A percentile compares a stretch with the other conserved stretches of the same genome.
Conservation (phyloP, 2,113 vertebrate genomes). For the Ophiodon elongatus region DNA sequence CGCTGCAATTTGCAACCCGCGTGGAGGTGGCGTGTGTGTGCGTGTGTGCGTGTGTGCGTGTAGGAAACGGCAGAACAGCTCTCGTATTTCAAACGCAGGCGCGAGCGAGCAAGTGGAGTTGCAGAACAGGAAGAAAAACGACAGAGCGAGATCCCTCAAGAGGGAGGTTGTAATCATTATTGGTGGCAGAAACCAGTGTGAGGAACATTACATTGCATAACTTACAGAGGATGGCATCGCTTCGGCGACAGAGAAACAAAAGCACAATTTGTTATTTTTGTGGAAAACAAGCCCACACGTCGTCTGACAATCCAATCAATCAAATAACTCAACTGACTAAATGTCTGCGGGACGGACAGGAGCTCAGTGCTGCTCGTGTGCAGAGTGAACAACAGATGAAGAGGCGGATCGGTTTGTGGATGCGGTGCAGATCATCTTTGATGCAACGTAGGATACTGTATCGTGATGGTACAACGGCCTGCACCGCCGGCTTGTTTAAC, state of each 20-base stretch:
- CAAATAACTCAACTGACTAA: not conserved
- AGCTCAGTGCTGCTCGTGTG: not conserved
- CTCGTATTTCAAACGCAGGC: slow-evolving; percentile 51
- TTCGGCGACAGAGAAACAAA: not conserved
- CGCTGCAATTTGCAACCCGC: not conserved
- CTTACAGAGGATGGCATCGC: not conserved
- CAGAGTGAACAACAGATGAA: not conserved
- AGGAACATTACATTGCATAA: slow-evolving; percentile 1
- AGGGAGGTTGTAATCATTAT: slow-evolving; percentile 58
- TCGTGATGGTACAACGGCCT: not conserved
- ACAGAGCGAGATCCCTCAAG: slow-evolving; percentile 42
- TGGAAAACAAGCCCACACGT: not conserved
- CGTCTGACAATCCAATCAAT: not conserved
- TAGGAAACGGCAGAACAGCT: slow-evolving; percentile 45
- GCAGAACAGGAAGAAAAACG: slow-evolving; percentile 74
- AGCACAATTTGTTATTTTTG: no score
- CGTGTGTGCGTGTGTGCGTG: no score
- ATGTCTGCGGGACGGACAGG: not conserved
- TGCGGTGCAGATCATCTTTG: not conserved
- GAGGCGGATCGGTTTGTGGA: not conserved
- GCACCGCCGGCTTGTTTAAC: slow-evolving; percentile 29
- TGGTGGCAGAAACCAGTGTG: slow-evolving; percentile 7
- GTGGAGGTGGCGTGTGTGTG: no score
- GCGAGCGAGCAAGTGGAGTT: slow-evolving; percentile 27
- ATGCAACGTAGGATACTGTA: not conserved